Percentiles rank a stretch among this genome's conserved stretches.
phyloP scores from a whole-genome alignment of 2,113 vertebrate genomes.

The Lasiurus borealis region DNA sequence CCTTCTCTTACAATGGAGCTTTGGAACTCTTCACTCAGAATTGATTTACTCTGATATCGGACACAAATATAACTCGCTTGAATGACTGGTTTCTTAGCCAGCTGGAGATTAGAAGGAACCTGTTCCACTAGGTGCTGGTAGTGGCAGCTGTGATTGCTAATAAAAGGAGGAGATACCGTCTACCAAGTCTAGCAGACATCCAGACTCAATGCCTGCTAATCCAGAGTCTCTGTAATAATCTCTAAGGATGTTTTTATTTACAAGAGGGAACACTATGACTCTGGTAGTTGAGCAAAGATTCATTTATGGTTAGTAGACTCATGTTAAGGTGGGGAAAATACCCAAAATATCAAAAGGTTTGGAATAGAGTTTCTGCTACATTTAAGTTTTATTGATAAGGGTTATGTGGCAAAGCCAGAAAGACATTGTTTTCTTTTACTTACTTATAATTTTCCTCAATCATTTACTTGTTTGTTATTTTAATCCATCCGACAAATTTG shows the following conservation, averaged over 20 bases:
- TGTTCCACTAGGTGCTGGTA: background rate
- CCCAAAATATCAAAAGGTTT: conserved; percentile 43
- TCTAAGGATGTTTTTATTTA: background rate
- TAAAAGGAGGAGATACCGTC: background rate
- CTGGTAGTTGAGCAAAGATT: background rate
- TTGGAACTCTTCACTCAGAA: background rate
- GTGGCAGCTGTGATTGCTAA: background rate
- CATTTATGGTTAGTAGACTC: background rate
- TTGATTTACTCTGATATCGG: background rate
- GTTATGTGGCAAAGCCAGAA: background rate
- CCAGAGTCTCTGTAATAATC: background rate
- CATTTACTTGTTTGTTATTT: conserved; percentile 32
- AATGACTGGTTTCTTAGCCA: conserved; percentile 26
- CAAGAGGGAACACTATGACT: background rate
- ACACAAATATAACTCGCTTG: background rate
- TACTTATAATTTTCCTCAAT: conserved; percentile 2
- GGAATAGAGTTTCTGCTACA: background rate
- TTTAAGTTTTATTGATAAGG: conserved; percentile 28
- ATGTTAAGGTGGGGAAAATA: conserved; percentile 8
- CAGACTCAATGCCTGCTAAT: background rate
- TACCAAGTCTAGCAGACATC: background rate
- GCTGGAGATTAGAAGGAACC: background rate
- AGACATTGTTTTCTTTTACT: background rate
- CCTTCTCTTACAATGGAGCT: background rate
- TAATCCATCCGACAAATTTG: background rate